phyloP scores from a whole-genome alignment of 2,113 vertebrate genomes.

The Vulpes ferrilata region DNA sequence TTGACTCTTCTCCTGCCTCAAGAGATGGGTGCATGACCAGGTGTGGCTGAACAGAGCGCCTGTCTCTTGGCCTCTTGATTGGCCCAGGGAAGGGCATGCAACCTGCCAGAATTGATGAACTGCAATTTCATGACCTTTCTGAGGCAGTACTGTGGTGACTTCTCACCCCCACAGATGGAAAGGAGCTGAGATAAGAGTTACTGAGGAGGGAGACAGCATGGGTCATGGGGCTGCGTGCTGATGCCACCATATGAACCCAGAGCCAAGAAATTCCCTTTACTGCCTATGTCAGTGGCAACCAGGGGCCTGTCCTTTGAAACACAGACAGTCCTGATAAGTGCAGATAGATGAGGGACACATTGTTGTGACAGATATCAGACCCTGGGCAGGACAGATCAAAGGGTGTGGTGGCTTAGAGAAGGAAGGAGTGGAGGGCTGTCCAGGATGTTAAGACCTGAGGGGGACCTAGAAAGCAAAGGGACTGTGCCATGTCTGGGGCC shows the following conservation, averaged over 20 bases:
- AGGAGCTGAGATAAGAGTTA: too few species aligned
- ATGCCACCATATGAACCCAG: too few species aligned
- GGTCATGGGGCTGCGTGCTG: rapidly evolving
- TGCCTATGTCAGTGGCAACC: background rate
- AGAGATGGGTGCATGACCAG: background rate
- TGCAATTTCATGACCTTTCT: background rate
- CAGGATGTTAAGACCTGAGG: background rate
- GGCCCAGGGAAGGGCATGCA: background rate
- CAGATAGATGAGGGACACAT: rapidly evolving
- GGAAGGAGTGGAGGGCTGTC: background rate
- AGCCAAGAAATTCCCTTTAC: background rate
- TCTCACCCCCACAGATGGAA: background rate
- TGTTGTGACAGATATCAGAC: background rate
- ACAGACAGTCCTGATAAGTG: background rate
- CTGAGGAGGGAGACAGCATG: too few species aligned
- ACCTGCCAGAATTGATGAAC: background rate
- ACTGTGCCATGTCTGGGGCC: rapidly evolving
- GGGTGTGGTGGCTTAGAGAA: background rate
- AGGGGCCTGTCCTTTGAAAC: background rate
- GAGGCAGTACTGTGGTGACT: background rate
- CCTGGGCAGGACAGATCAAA: background rate
- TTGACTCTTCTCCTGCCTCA: background rate
- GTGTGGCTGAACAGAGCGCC: too few species aligned
- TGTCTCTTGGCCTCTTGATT: rapidly evolving
- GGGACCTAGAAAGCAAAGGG: background rate